Base-by-base conservation (phyloP, 2,888 invertebrate species). In the Neuroscelio doddi region DNA sequence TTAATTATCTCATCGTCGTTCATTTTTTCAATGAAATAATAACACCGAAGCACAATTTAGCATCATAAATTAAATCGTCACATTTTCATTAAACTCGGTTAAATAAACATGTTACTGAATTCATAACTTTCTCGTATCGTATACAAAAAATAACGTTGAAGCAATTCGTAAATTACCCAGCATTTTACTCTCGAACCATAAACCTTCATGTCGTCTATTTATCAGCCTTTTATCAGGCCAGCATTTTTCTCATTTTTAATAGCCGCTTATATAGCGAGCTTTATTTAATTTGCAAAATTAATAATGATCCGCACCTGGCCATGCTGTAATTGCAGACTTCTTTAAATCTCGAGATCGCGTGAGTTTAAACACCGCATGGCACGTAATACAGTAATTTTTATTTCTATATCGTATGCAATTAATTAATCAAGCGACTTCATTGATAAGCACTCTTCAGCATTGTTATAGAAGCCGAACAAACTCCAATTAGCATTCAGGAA, bases 221-320 rank as follows among this genome's bases (percentile, higher is more conserved):
- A 61, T 62, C 53, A 61, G 41, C 51, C 45, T 29, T 41, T 62
- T 66, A 62, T 57, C 62, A 58, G 38, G 55, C 10, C 24, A 44
- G 3, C 32, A 34, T 53, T 61, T 51, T 56, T 34, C 17, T 27
- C 46, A 24, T 45, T 52, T 49, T 47, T 65, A 66, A 66, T 61
- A 57, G 39, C 49, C 26, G 47, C 49, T 59, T 63, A 58, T 59
- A 58, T 50, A 46, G 59, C 15, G 57, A 34, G 51, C 21, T 59
- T n/a, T 58, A 67, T 67, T 67, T 67, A 63, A 67, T 66, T 66
- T 62, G 62, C 58, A 50, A 55, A 55, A 66, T 66, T 62, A 62
- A 58, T 66, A 62, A 66, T 55, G 61, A 62, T 58, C 46, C 57
- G 45, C 50, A 61, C 52, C 59, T 58, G 57, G 62, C 56, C 14